phyloP scores from a whole-genome alignment of 2,797 vertebrate species.

The Malacoctenus gilli region DNA sequence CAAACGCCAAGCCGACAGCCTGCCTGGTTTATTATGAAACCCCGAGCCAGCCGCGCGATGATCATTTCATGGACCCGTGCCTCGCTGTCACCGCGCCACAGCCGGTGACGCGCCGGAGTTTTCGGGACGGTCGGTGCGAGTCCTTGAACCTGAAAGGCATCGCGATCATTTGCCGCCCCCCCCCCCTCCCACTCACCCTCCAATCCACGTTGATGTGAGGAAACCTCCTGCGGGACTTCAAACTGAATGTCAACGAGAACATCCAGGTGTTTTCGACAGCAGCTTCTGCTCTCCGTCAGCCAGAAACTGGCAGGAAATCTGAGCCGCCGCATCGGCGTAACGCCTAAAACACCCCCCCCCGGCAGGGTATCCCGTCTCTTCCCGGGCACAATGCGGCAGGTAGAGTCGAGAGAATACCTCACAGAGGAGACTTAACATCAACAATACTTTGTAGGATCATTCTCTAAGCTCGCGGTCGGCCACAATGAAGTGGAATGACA shows the following conservation, averaged over 20 bases:
- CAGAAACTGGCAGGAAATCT: not conserved
- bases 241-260: conserved; percentile 32
- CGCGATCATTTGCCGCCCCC: conserved; percentile 12
- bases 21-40: conserved; percentile 39
- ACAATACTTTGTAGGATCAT: conserved; percentile 14
- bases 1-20: conserved; percentile 40
- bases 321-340: not conserved
- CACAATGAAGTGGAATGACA: conserved; percentile 14
- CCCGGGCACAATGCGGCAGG: conserved; percentile 5
- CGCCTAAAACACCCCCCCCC: not conserved
- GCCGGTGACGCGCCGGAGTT: conserved; percentile 21
- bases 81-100: conserved; percentile 38
- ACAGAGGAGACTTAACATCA: conserved; percentile 11
- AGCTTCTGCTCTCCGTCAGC: not conserved
- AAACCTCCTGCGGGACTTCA: conserved; percentile 8
- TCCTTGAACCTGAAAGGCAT: conserved; percentile 34
- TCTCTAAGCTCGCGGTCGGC: conserved; percentile 21
- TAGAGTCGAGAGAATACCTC: conserved; percentile 6
- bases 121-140: conserved; percentile 19
- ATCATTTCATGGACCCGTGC: conserved; percentile 41
- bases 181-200: too few species aligned
- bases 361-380: conserved; percentile 25
- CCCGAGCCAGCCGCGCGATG: conserved; percentile 19
- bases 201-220: conserved; percentile 16
- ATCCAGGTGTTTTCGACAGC: conserved; percentile 24